Conservation (phyloP, 2,888 invertebrate genomes). For the Amblyjoppa proteus region DNA sequence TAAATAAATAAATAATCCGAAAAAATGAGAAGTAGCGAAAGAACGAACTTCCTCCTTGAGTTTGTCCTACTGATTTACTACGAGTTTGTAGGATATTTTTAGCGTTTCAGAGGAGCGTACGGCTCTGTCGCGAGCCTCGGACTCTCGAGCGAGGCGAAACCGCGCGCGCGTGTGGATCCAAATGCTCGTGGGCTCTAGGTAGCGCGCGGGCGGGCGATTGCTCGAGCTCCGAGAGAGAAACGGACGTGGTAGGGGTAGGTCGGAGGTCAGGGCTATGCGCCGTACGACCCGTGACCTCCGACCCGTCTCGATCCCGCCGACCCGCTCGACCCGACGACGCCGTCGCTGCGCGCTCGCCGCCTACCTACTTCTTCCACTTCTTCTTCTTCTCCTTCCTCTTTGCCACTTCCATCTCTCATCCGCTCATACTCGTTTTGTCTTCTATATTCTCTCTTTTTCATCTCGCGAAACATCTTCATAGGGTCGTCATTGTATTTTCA, state of each 20-base stretch:
- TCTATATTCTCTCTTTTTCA: conserved; percentile 59
- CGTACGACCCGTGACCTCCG: conserved; percentile 82
- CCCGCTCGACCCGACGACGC: conserved; percentile 75
- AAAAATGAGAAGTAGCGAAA: background rate
- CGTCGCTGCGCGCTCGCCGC: conserved; percentile 65
- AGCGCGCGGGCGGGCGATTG: conserved; percentile 63
- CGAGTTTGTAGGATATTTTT: conserved; percentile 43
- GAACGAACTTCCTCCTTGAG: background rate
- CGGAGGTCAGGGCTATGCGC: conserved; percentile 83
- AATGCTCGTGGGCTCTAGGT: conserved; percentile 65
- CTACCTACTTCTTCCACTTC: conserved; percentile 58
- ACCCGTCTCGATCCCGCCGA: conserved; percentile 81
- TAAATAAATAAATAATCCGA: background rate
- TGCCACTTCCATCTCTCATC: conserved; percentile 47
- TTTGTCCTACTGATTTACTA: background rate
- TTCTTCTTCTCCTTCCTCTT: conserved; percentile 45
- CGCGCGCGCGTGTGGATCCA: conserved; percentile 66
- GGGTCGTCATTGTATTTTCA: background rate
- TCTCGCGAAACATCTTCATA: conserved; percentile 30
- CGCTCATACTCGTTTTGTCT: conserved; percentile 38
- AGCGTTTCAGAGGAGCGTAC: conserved; percentile 39
- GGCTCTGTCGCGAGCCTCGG: conserved; percentile 64
- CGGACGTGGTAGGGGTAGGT: conserved; percentile 75
- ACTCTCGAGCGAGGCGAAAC: conserved; percentile 66
- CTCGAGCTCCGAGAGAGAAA: conserved; percentile 71